These are phyloP conservation scores for Eilema sororculum DNA, from an alignment of 2,888 invertebrate species.

Conservation along the genomic window DNA sequence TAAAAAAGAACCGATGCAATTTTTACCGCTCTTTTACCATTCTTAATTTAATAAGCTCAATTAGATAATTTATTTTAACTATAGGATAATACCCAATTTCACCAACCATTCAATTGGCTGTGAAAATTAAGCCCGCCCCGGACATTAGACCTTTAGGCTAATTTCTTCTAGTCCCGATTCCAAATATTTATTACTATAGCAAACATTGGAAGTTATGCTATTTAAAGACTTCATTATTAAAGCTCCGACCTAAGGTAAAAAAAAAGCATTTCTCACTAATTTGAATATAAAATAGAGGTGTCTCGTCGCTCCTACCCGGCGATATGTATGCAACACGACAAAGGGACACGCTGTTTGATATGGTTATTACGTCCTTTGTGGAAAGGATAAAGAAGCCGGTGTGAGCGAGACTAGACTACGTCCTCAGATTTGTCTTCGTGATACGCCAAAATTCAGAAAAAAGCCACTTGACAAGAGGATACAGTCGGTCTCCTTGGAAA, in stretches of 20 bases:
- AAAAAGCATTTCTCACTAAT: conserved; percentile 82
- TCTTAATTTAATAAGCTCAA: too few relatives aligned
- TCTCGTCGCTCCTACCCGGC: conserved; percentile 60
- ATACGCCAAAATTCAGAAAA: conserved; percentile 81
- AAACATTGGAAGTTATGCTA: conserved; percentile 53
- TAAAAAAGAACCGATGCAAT: too few relatives aligned
- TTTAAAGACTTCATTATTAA: conserved; percentile 20
- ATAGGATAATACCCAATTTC: too few relatives aligned
- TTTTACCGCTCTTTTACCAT: too few relatives aligned
- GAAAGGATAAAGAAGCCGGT: conserved; percentile 78
- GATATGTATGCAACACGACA: conserved; percentile 84
- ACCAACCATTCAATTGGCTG: neutral
- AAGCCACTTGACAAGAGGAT: conserved; percentile 58
- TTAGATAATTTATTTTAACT: too few relatives aligned
- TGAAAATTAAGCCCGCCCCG: too few relatives aligned
- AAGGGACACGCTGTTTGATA: conserved; percentile 86
- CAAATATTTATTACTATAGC: conserved; percentile 50
- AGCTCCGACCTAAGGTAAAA: conserved; percentile 75
- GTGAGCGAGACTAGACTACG: conserved; percentile 68
- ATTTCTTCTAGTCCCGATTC: too few relatives aligned
- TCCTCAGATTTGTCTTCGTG: conserved; percentile 81
- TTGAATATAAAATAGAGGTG: conserved; percentile 78
- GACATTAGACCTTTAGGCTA: too few relatives aligned
- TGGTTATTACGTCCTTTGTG: conserved; percentile 86
- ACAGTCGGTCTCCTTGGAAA: conserved; percentile 77